Evolutionary conservation across 2,797 vertebrate species (phyloP).

Genomic region (Tokudaia muenninki): DNA sequence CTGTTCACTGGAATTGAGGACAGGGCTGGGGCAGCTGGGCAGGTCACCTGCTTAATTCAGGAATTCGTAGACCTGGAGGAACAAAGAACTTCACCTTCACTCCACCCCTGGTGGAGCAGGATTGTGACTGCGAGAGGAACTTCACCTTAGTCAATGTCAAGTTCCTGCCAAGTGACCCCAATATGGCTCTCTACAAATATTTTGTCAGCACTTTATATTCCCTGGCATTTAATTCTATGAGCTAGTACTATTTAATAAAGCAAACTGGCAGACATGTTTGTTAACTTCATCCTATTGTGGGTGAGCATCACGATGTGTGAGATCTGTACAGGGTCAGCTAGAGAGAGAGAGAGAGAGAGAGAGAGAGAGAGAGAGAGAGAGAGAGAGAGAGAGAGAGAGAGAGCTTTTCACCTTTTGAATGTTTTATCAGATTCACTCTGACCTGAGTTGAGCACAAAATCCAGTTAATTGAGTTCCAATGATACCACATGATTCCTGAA

Average conservation of each 20-base stretch:
- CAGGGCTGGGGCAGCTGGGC: too few relatives aligned
- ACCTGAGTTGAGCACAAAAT: neutral
- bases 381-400: neutral
- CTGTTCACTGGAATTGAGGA: too few relatives aligned
- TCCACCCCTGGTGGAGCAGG: too few relatives aligned
- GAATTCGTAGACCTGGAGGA: too few relatives aligned
- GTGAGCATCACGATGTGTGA: neutral
- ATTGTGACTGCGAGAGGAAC: too few relatives aligned
- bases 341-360: too few relatives aligned
- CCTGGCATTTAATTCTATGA: neutral
- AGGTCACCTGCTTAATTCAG: too few relatives aligned
- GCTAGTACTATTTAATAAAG: neutral
- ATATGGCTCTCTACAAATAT: neutral
- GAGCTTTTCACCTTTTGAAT: neutral
- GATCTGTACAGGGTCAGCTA: neutral
- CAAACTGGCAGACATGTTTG: conserved; percentile 33
- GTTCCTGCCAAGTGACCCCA: too few relatives aligned
- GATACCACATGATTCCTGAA: neutral
- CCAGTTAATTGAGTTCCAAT: neutral
- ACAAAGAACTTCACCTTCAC: too few relatives aligned
- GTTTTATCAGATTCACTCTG: neutral
- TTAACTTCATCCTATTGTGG: conserved; percentile 50
- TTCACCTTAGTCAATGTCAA: too few relatives aligned
- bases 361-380: too few relatives aligned
- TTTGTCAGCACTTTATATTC: conserved; percentile 38